These are phyloP conservation scores for Planococcus citri DNA, from an alignment of 1,140 invertebrate genomes.

Conservation along the genomic window DNA sequence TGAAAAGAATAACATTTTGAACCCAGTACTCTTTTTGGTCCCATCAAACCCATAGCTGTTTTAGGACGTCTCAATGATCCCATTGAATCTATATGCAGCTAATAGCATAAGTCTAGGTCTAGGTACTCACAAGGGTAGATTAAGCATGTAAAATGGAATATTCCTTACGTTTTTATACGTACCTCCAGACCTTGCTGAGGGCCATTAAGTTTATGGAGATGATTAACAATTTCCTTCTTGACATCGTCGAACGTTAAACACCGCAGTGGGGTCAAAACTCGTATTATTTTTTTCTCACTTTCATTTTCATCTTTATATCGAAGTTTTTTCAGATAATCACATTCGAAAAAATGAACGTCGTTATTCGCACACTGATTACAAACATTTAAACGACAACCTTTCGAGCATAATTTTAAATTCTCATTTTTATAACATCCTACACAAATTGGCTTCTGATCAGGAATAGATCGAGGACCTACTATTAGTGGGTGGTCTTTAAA, in stretches of 20 bases:
- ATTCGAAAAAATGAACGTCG: constrained; percentile 42
- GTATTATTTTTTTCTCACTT: constrained; percentile 38
- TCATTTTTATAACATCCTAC: constrained; percentile 17
- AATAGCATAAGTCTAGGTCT: too few relatives aligned
- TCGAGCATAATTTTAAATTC: constrained; percentile 37
- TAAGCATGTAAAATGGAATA: too few relatives aligned
- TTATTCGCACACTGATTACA: constrained; percentile 46
- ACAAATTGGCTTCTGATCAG: constrained; percentile 20
- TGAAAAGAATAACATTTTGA: too few relatives aligned
- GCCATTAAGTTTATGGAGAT: constrained; percentile 40
- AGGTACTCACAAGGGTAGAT: too few relatives aligned
- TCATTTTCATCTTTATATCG: constrained; percentile 38
- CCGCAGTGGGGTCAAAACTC: constrained; percentile 45
- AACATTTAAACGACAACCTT: constrained; percentile 43
- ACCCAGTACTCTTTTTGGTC: too few relatives aligned
- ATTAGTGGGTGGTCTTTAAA: constrained; percentile 52
- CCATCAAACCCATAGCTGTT: too few relatives aligned
- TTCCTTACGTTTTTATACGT: background rate
- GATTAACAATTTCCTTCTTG: constrained; percentile 40
- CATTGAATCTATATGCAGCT: too few relatives aligned
- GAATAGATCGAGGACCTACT: constrained; percentile 34
- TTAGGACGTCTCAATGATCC: too few relatives aligned
- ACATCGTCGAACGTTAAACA: constrained; percentile 40
- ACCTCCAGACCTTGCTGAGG: constrained; percentile 34
- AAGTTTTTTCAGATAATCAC: constrained; percentile 38